Conservation (phyloP, 2,888 invertebrate species). For the Eupithecia inturbata region DNA sequence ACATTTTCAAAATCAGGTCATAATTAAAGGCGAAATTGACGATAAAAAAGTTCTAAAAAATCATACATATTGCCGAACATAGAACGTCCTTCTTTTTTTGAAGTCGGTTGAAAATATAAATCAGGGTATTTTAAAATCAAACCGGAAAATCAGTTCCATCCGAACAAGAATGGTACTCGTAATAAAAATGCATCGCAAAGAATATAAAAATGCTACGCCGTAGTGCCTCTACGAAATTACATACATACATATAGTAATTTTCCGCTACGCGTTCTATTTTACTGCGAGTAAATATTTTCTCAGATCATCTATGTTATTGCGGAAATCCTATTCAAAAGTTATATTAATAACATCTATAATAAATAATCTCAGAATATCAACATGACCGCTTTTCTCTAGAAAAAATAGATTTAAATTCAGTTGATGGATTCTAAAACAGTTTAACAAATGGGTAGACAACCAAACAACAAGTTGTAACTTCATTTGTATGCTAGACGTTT, state of each 20-base stretch:
- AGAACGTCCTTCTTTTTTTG: too few relatives aligned
- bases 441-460: neutral
- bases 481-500: constrained; percentile 3
- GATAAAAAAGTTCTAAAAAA: too few relatives aligned
- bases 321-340: neutral
- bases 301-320: neutral
- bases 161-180: constrained; percentile 15
- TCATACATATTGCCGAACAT: too few relatives aligned
- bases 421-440: neutral
- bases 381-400: neutral
- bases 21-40: too few relatives aligned
- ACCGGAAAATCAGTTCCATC: constrained; percentile 28
- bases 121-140: neutral
- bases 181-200: constrained; percentile 25
- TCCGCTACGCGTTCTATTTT: constrained; percentile 28
- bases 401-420: neutral
- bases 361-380: too few relatives aligned
- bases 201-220: constrained; percentile 21
- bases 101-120: neutral
- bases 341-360: neutral
- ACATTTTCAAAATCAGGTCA: too few relatives aligned
- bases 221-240: constrained; percentile 25
- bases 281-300: constrained; percentile 2
- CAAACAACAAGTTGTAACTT: neutral
- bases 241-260: constrained; percentile 26